Percentiles rank a stretch among this genome's conserved stretches.
Conservation (phyloP, 2,888 invertebrate species). For the Drosophila paranaensis region DNA sequence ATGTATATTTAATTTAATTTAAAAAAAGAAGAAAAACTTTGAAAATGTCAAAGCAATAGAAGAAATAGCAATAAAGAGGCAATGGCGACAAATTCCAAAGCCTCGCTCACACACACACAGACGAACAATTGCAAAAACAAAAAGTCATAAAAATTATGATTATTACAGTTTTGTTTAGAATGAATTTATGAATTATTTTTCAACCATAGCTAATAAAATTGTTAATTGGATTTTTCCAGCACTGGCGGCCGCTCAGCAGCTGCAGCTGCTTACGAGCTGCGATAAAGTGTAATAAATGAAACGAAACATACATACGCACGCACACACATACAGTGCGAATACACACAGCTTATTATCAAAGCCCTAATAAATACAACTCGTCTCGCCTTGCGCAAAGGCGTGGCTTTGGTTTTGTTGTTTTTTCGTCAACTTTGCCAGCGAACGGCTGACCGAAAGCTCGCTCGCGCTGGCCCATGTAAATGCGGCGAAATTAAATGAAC, state of each 20-base stretch:
- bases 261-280: constrained; percentile 55
- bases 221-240: constrained; percentile 79
- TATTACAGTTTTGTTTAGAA: constrained; percentile 68
- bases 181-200: constrained; percentile 78
- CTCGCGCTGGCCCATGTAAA: constrained; percentile 18
- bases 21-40: constrained; percentile 22
- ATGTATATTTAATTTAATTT: constrained; percentile 56
- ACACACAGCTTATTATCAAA: constrained; percentile 62
- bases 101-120: not conserved
- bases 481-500: constrained; percentile 40
- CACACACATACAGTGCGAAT: constrained; percentile 9
- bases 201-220: constrained; percentile 77
- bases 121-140: constrained; percentile 4
- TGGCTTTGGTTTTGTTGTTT: constrained; percentile 32
- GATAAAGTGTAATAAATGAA: constrained; percentile 48
- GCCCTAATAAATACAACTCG: constrained; percentile 51
- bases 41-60: constrained; percentile 42
- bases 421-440: constrained; percentile 9
- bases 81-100: constrained; percentile 55
- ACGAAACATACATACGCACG: constrained; percentile 18
- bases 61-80: constrained; percentile 33
- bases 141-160: constrained; percentile 66
- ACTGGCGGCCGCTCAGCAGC: constrained; percentile 53
- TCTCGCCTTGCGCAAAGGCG: constrained; percentile 42
- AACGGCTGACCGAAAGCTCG: constrained; percentile 25